Percentiles rank a stretch among this genome's conserved stretches.
These are phyloP conservation scores for Microchrysa polita DNA, from an alignment of 2,888 invertebrate species.

Conservation along the genomic window DNA sequence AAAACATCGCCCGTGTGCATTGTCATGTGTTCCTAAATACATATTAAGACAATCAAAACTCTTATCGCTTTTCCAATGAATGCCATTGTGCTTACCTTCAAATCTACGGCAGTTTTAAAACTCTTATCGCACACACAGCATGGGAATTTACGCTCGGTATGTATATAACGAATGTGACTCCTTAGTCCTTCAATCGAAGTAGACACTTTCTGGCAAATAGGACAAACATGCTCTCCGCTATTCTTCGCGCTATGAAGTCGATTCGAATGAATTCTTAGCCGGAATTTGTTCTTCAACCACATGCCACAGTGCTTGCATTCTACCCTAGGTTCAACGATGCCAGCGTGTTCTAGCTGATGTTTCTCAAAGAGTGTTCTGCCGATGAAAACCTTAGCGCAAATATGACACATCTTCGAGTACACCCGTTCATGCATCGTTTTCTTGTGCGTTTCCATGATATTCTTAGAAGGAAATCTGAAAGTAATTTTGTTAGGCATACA, in stretches of 20 bases:
- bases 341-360: slow-evolving; percentile 60
- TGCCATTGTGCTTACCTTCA: slow-evolving; percentile 53
- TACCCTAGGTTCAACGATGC: slow-evolving; percentile 55
- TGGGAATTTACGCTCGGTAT: slow-evolving; percentile 40
- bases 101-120: slow-evolving; percentile 58
- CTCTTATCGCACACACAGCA: slow-evolving; percentile 54
- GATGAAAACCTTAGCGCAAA: slow-evolving; percentile 60
- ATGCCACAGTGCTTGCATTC: slow-evolving; percentile 59
- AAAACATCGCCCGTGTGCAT: slow-evolving; percentile 46
- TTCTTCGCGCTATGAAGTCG: slow-evolving; percentile 39
- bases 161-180: slow-evolving; percentile 47
- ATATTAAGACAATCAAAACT: no score
- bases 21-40: slow-evolving; percentile 49
- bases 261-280: slow-evolving; percentile 44
- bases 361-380: slow-evolving; percentile 57
- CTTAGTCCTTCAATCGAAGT: slow-evolving; percentile 43
- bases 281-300: slow-evolving; percentile 45
- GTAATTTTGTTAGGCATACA: background rate
- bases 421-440: slow-evolving; percentile 34
- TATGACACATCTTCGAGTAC: slow-evolving; percentile 55
- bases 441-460: slow-evolving; percentile 29
- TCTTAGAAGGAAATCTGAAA: slow-evolving; percentile 37
- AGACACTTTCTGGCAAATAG: slow-evolving; percentile 56
- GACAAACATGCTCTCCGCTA: slow-evolving; percentile 56
- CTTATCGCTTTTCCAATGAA: slow-evolving; percentile 50